Percentiles rank a stretch among this genome's conserved stretches.
These are phyloP conservation scores for Corapipo altera DNA, from an alignment of 2,113 vertebrate genomes.

Conservation along the genomic window DNA sequence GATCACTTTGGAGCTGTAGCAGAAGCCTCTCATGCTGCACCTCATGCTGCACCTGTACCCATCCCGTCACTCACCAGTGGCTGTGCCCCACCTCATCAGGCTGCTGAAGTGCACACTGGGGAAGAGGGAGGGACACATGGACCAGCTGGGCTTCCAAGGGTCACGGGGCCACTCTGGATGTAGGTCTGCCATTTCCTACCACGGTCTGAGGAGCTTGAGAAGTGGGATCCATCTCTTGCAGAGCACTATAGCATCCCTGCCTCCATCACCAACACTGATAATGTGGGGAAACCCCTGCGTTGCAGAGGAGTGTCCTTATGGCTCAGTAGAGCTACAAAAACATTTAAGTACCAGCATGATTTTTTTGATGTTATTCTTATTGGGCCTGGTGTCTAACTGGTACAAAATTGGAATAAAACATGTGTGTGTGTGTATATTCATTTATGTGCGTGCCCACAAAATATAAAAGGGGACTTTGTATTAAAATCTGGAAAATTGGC, in stretches of 20 bases:
- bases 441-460: not conserved
- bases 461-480: not conserved
- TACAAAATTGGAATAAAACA: not conserved
- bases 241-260: not conserved
- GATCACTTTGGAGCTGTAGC: not conserved
- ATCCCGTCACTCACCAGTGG: rapidly evolving
- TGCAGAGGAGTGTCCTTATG: not conserved
- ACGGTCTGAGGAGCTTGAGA: not conserved
- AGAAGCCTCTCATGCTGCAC: not conserved
- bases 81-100: not conserved
- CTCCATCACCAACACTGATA: not conserved
- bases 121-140: not conserved
- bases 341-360: not conserved
- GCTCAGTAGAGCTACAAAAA: not conserved
- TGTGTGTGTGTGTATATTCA: rapidly evolving
- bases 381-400: rapidly evolving
- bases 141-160: not conserved
- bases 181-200: not conserved
- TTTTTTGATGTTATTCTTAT: not conserved
- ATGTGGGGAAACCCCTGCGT: not conserved
- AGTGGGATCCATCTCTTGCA: not conserved
- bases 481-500: not conserved
- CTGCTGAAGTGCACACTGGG: not conserved
- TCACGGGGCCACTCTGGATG: not conserved
- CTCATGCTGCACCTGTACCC: not conserved